Base-by-base conservation (phyloP, 2,797 vertebrate genomes). In the Rhyacichthys aspro region DNA sequence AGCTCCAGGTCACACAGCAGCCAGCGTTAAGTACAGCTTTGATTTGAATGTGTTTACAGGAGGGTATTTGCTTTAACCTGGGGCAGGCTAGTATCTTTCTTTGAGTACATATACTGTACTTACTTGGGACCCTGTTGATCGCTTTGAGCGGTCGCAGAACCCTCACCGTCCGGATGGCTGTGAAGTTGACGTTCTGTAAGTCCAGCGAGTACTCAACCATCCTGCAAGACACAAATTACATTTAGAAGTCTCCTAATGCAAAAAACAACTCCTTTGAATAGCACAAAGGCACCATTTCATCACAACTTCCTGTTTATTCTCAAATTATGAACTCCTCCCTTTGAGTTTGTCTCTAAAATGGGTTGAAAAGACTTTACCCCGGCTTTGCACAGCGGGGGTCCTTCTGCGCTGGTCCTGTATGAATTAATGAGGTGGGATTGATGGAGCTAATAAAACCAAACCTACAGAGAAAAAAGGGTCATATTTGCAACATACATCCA, bases 121-220 rank as follows among this genome's bases (percentile, higher is more conserved):
- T 93, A 98, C 97, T 98, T 63, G 97, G 97, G 71, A 98, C 96
- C 39, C 96, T 93, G 90, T 98, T 98, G 87, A 98, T 98, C 62
- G 97, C 96, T 93, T 98, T 98, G 73, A 98, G 94, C 11, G 97
- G 96, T 38, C 96, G 92, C 82, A 98, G 93, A 28, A 98, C 97
- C 0, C 97, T 90, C 75, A 98, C 97, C 0, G 97, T 98, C 59
- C 97, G 94, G 83, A 98, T 98, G 76, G 97, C 96, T 0, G 97
- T 98, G 72, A 98, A 91, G 85, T 98, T 98, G 85, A 98, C 88
- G 64, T 98, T 98, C 85, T 98, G 97, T 55, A 98, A 93, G 80
- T 98, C 96, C 91, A 98, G 87, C 0, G 97, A 98, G 76, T 98
- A 98, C 70, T 98, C 97, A 10, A 98, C 91, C 92, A 98, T 97